Evolutionary conservation across 2,113 vertebrate genomes (phyloP), one percentile per base, ranked within the genome.

Genomic region (Serilophus lunatus): DNA sequence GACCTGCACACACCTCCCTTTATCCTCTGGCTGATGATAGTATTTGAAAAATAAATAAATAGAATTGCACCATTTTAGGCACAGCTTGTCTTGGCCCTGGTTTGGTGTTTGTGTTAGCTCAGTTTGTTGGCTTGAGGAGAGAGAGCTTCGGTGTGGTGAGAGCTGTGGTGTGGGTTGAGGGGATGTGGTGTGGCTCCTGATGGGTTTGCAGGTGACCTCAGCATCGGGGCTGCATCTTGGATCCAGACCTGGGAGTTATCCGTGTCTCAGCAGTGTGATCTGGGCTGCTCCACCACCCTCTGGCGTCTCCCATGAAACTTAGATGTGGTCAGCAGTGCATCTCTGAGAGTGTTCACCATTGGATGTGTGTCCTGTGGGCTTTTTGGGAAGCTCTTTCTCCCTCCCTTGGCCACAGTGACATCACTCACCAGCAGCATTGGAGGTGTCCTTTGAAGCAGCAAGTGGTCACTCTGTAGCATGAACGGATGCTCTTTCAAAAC

Each of bases 101-200:
- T 72, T 66, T 22, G n/a, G n/a, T 90, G 94, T 79, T 81, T 91
- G 50, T 63, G 64, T 94, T 71, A 26, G 45, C 65, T 80, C 0
- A 0, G 17, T 31, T 71, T 1, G 1, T 79, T 91, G 5, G 10
- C 71, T 71, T 44, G n/a, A 25, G 79, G 47, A 56, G 26, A 57
- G 33, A 0, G n/a, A n/a, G 0, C 64, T 71, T 66, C 2, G 4
- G 9, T 33, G n/a, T n/a, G n/a, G n/a, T n/a, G n/a, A n/a, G n/a
- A n/a, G 59, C 65, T 15, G 9, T 36, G 51, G 12, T 51, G 24
- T 56, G 79, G n/a, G 61, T 26, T 88, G 9, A 24, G 49, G 61
- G 49, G 31, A 53, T 82, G 57, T 10, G 8, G 19, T 2, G 12
- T 0, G 1, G 57, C 54, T 65, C 10, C 4, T 36, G 79, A 4